A percentile compares a stretch with the other conserved stretches of the same genome.
phyloP scores from a whole-genome alignment of 1,140 invertebrate species.

The Lineus longissimus region DNA sequence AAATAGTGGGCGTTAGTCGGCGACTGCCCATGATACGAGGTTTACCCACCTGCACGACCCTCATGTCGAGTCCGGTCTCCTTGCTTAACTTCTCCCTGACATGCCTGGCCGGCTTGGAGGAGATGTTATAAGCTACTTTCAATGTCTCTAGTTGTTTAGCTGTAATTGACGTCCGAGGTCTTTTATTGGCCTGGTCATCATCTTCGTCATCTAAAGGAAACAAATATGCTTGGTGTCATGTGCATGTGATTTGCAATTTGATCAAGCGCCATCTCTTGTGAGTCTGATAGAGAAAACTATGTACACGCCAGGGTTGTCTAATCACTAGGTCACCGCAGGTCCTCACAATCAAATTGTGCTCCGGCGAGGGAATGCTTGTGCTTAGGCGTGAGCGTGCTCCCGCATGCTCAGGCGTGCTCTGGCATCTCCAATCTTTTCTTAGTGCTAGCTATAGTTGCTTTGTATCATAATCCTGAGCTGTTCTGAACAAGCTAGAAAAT shows the following conservation, averaged over 20 bases:
- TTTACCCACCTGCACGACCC: constrained; percentile 74
- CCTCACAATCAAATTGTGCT: too few species aligned
- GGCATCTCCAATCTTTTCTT: too few species aligned
- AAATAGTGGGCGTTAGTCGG: too few species aligned
- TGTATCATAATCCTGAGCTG: too few species aligned
- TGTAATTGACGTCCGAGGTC: constrained; percentile 93
- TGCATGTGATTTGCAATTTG: background rate
- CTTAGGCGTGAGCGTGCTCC: too few species aligned
- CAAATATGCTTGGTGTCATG: constrained; percentile 1
- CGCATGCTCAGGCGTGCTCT: too few species aligned
- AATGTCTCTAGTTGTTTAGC: constrained; percentile 94
- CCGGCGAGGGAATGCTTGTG: too few species aligned
- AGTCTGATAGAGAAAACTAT: background rate
- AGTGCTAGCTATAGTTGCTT: too few species aligned
- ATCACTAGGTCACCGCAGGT: background rate
- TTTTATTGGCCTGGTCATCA: constrained; percentile 78
- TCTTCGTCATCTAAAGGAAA: constrained; percentile 41
- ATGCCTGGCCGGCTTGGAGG: constrained; percentile 92
- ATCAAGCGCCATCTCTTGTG: background rate
- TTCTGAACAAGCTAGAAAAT: too few species aligned
- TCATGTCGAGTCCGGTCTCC: constrained; percentile 94
- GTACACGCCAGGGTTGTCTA: background rate
- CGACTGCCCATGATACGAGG: too few species aligned
- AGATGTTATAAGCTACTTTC: constrained; percentile 92
- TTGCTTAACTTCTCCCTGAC: constrained; percentile 90